Evolutionary conservation across 2,888 invertebrate species (phyloP).

Genomic region (Tillus elongatus): DNA sequence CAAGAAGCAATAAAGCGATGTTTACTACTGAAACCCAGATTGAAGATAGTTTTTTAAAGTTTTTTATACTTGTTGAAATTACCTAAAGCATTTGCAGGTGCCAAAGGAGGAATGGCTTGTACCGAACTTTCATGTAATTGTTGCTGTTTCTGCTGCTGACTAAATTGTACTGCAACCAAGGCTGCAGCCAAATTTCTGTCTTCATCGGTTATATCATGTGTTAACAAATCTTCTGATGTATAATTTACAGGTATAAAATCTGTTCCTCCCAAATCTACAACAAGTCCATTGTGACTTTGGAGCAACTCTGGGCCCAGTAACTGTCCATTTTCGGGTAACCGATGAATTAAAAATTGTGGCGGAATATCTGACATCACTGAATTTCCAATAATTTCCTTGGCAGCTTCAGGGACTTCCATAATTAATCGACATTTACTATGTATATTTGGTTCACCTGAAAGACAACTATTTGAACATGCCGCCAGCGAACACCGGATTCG

Average conservation of each 20-base stretch:
- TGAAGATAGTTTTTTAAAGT: too few species aligned
- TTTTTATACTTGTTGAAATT: too few species aligned
- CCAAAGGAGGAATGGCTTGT: slow-evolving; percentile 18
- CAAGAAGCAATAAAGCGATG: too few species aligned
- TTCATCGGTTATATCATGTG: slow-evolving; percentile 48
- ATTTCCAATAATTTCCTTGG: slow-evolving; percentile 11
- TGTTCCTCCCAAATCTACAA: slow-evolving; percentile 38
- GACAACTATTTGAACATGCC: slow-evolving; percentile 26
- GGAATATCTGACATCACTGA: slow-evolving; percentile 26
- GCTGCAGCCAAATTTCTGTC: slow-evolving; percentile 53
- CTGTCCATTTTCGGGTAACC: slow-evolving; percentile 38
- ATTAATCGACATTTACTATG: slow-evolving; percentile 11
- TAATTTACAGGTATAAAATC: slow-evolving; percentile 42
- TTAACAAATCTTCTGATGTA: slow-evolving; percentile 37
- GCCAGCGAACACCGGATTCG: too few species aligned
- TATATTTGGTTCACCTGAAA: slow-evolving; percentile 7
- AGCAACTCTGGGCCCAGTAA: slow-evolving; percentile 37
- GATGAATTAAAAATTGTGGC: slow-evolving; percentile 39
- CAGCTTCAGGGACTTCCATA: slow-evolving; percentile 30
- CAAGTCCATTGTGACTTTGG: slow-evolving; percentile 38
- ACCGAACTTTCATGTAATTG: slow-evolving; percentile 36
- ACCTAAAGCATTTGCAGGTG: too few species aligned
- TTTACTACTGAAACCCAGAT: too few species aligned
- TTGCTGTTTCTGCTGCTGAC: slow-evolving; percentile 52
- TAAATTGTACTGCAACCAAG: slow-evolving; percentile 52